phyloP scores from a whole-genome alignment of 1,140 invertebrate genomes.

The Philotrypesis tridentata region DNA sequence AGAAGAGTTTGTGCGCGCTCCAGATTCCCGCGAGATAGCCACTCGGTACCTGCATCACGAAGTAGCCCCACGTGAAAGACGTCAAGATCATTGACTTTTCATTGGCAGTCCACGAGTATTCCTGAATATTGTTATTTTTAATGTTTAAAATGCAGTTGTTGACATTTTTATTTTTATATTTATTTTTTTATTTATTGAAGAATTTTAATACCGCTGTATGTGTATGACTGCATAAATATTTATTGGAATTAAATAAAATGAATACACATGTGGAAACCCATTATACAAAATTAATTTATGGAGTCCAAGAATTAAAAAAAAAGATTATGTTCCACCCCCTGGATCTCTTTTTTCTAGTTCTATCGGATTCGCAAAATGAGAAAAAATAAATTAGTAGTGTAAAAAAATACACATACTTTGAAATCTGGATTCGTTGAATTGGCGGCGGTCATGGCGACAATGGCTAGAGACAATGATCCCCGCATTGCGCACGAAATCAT shows the following conservation, averaged over 20 bases:
- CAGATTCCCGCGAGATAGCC: slow-evolving; percentile 74
- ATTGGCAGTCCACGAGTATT: slow-evolving; percentile 75
- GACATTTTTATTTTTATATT: no score
- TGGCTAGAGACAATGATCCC: slow-evolving; percentile 81
- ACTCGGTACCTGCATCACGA: slow-evolving; percentile 76
- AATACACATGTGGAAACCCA: no score
- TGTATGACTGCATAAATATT: no score
- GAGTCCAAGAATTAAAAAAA: no score
- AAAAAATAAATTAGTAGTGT: background rate
- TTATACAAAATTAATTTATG: no score
- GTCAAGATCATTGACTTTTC: slow-evolving; percentile 77
- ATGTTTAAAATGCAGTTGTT: background rate
- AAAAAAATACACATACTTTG: slow-evolving; percentile 51
- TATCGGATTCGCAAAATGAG: no score
- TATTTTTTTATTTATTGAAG: no score
- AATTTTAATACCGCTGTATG: no score
- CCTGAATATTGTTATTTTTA: slow-evolving; percentile 49
- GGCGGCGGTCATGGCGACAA: slow-evolving; percentile 78
- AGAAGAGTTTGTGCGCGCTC: slow-evolving; percentile 77
- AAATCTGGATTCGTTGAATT: slow-evolving; percentile 34
- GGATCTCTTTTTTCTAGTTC: no score
- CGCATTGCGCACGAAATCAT: slow-evolving; percentile 78
- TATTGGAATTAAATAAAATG: no score
- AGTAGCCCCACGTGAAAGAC: slow-evolving; percentile 83
- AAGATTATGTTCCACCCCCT: no score